Evolutionary conservation across 2,113 vertebrate species (phyloP).

Genomic region (Corythoichthys intestinalis): DNA sequence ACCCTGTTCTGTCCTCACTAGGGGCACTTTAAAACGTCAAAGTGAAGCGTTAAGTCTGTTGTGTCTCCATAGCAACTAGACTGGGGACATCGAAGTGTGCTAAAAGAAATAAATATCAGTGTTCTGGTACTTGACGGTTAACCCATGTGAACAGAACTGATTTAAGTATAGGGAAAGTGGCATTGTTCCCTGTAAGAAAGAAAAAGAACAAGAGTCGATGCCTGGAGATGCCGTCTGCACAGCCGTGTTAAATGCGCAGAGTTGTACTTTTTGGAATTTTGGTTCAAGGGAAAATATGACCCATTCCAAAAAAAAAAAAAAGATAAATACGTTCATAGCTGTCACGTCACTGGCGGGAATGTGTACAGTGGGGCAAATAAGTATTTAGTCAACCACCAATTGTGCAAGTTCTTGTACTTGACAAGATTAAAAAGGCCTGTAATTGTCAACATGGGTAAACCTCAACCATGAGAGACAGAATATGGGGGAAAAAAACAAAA

Average conservation of each 20-base stretch:
- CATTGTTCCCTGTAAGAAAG: neutral
- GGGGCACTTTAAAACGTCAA: conserved; percentile 48
- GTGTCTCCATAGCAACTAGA: conserved; percentile 72
- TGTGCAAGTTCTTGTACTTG: too few relatives aligned
- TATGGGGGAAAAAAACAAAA: too few relatives aligned
- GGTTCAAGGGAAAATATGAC: neutral
- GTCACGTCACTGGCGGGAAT: too few relatives aligned
- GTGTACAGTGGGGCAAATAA: too few relatives aligned
- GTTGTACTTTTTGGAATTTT: neutral
- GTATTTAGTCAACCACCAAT: too few relatives aligned
- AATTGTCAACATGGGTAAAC: too few relatives aligned
- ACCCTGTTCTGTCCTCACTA: conserved; percentile 13
- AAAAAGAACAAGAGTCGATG: neutral
- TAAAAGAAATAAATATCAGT: conserved; percentile 43
- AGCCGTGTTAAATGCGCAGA: neutral
- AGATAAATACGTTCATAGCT: too few relatives aligned
- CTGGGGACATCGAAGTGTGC: conserved; percentile 51
- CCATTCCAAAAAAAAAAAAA: too few relatives aligned
- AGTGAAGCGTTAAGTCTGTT: conserved; percentile 60
- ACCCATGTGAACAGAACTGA: neutral
- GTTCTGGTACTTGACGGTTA: conserved; percentile 18
- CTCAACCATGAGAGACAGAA: too few relatives aligned
- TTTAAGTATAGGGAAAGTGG: neutral
- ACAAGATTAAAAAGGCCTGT: too few relatives aligned
- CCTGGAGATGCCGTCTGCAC: neutral